A percentile compares a stretch with the other conserved stretches of the same genome.
Evolutionary conservation across 1,140 invertebrate species (phyloP).

Genomic region (Tribolium castaneum): DNA sequence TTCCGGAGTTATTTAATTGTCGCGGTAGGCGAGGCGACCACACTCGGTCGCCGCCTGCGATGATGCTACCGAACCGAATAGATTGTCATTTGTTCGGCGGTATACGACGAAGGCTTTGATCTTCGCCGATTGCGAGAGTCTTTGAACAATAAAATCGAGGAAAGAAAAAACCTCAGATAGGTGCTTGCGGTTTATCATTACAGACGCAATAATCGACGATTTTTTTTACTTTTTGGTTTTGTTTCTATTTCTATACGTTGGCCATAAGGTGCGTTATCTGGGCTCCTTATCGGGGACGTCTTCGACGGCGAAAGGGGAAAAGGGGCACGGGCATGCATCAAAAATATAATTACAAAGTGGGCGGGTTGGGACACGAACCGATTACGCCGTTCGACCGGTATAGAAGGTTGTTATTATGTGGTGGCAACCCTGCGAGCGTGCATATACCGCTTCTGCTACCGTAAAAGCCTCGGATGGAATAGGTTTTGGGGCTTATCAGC

Average conservation of each 20-base stretch:
- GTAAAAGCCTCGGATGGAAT: conserved; percentile 25
- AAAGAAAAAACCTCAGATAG: not conserved
- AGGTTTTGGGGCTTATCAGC: not conserved
- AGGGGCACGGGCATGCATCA: conserved; percentile 45
- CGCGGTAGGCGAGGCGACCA: conserved; percentile 12
- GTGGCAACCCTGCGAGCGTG: conserved; percentile 54
- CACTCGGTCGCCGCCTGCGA: not conserved
- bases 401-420: conserved; percentile 56
- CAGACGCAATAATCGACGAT: not conserved
- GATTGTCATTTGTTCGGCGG: conserved; percentile 15
- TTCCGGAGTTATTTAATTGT: not conserved
- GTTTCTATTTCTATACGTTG: not conserved
- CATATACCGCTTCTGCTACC: conserved; percentile 50
- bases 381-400: conserved; percentile 49
- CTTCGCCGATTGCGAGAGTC: not conserved
- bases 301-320: not conserved
- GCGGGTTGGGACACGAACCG: conserved; percentile 52
- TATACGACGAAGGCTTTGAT: not conserved
- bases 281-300: not conserved
- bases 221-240: not conserved
- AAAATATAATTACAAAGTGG: conserved; percentile 58
- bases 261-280: not conserved
- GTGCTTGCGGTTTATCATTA: conserved; percentile 23
- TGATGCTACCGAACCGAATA: conserved; percentile 6
- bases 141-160: not conserved